Conservation (phyloP, 2,888 invertebrate species). For the Trachelus troglodyta region DNA sequence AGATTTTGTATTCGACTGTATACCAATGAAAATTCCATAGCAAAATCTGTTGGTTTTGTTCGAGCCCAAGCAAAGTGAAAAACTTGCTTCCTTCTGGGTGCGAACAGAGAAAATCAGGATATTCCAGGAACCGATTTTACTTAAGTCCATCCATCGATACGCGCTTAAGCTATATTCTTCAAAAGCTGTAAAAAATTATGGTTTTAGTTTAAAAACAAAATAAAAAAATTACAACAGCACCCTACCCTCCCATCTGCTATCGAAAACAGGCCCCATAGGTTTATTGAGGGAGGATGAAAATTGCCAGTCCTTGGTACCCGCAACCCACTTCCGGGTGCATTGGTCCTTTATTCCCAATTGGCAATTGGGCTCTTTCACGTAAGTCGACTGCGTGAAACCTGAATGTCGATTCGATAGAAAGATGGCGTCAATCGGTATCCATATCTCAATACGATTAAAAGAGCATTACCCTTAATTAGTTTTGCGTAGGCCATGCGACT, state of each 20-base stretch:
- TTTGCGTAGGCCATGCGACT: not conserved
- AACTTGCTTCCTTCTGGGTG: slow-evolving; percentile 37
- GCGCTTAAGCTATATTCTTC: not conserved
- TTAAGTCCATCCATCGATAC: no score
- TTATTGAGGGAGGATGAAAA: slow-evolving; percentile 22
- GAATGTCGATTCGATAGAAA: no score
- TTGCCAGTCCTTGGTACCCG: slow-evolving; percentile 29
- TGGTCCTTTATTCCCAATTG: not conserved
- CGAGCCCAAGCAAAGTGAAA: slow-evolving; percentile 46
- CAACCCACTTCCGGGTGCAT: slow-evolving; percentile 25
- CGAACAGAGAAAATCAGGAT: slow-evolving; percentile 40
- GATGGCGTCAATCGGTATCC: no score
- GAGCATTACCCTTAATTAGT: not conserved
- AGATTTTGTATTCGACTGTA: slow-evolving; percentile 38
- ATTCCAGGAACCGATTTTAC: no score
- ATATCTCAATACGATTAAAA: no score
- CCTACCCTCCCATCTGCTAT: slow-evolving; percentile 54
- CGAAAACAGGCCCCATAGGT: slow-evolving; percentile 44
- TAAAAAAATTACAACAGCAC: not conserved
- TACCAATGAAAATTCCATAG: slow-evolving; percentile 54
- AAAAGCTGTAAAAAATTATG: not conserved
- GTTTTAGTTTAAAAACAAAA: no score
- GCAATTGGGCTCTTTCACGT: no score
- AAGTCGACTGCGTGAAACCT: not conserved
- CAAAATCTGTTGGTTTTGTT: slow-evolving; percentile 33